Percentiles rank a stretch among this genome's conserved stretches.
phyloP scores from a whole-genome alignment of 1,140 invertebrate genomes.

The Berghia stephanieae region DNA sequence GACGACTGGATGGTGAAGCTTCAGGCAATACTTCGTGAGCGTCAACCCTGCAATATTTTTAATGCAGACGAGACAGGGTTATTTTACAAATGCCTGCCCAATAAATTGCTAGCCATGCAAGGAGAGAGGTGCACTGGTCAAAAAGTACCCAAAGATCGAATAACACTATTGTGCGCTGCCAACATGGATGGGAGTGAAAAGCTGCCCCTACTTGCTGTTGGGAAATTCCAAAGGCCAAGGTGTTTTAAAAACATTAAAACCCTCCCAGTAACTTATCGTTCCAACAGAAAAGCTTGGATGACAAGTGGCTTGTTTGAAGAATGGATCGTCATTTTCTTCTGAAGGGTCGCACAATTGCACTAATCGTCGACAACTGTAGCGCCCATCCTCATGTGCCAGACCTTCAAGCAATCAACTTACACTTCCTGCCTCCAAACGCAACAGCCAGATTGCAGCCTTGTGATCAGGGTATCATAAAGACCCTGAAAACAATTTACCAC shows the following conservation, averaged over 20 bases:
- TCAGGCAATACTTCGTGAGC: background rate
- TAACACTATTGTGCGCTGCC: background rate
- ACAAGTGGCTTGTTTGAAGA: slow-evolving; percentile 1
- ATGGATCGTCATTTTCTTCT: slow-evolving; percentile 5
- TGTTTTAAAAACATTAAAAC: slow-evolving; percentile 15
- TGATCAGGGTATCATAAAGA: background rate
- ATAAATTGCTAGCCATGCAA: background rate
- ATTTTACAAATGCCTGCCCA: background rate
- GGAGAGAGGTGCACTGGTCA: too few relatives aligned
- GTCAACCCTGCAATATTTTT: background rate
- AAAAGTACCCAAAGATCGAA: background rate
- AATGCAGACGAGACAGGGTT: background rate
- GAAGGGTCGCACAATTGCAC: background rate
- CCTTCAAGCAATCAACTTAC: too few relatives aligned
- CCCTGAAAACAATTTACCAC: background rate
- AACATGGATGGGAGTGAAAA: slow-evolving; percentile 4
- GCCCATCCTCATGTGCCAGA: background rate
- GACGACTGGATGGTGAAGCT: background rate
- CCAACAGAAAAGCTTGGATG: slow-evolving; percentile 1
- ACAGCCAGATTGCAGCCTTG: background rate
- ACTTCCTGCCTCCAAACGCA: background rate
- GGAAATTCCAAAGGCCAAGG: background rate
- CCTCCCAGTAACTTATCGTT: background rate
- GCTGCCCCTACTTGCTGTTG: background rate
- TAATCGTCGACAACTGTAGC: background rate